Conservation (phyloP, 92 coral and sea anemone species). For the Porites rus region DNA sequence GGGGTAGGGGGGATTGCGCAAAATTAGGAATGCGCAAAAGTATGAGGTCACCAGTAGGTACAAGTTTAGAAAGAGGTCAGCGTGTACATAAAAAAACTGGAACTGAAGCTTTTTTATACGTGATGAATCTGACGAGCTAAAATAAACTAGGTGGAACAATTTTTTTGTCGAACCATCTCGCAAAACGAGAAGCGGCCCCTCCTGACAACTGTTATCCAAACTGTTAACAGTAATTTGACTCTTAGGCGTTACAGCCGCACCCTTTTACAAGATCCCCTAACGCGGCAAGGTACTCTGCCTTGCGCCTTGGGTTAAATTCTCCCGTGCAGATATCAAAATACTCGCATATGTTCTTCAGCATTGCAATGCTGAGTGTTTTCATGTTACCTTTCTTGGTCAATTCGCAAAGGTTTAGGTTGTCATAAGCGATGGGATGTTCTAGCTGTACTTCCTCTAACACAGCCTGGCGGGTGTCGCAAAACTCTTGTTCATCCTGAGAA, state of each 20-base stretch:
- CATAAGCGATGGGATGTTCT: slow-evolving; percentile 52
- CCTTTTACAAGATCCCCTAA: slow-evolving; percentile 1
- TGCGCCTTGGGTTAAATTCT: slow-evolving; percentile 17
- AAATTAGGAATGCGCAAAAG: no score
- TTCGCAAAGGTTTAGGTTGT: slow-evolving; percentile 58
- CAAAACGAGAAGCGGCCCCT: no score
- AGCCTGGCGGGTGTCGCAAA: slow-evolving; percentile 31
- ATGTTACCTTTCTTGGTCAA: slow-evolving; percentile 44
- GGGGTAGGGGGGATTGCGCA: no score
- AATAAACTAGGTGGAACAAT: no score
- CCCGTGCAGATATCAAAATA: slow-evolving; percentile 50
- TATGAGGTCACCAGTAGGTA: no score
- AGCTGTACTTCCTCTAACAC: slow-evolving; percentile 39
- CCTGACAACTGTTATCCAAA: no score
- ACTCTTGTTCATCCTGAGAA: slow-evolving; percentile 44
- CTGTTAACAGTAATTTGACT: neutral
- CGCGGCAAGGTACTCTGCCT: slow-evolving; percentile 25
- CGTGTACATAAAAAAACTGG: no score
- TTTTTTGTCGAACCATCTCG: no score
- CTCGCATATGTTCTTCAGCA: slow-evolving; percentile 50
- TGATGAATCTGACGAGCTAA: no score
- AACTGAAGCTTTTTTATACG: no score
- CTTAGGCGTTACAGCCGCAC: slow-evolving; percentile 3
- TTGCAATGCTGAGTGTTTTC: slow-evolving; percentile 41
- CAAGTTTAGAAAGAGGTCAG: no score